phyloP scores from a whole-genome alignment of 2,113 vertebrate genomes.

The Cepphus grylle region DNA sequence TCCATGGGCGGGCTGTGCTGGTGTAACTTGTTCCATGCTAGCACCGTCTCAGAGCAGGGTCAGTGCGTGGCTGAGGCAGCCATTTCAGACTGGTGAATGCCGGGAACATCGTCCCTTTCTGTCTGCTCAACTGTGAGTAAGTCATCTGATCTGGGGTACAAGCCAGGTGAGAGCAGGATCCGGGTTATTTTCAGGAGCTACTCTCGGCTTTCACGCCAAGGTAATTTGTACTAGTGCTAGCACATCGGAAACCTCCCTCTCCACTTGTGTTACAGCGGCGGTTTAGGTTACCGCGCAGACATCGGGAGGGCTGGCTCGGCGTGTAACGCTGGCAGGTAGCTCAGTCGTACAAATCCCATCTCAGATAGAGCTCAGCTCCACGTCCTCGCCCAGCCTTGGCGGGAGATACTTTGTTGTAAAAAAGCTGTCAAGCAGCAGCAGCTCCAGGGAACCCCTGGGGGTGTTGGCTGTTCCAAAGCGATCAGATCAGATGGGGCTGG shows the following conservation, averaged over 20 bases:
- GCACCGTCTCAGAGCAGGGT: neutral
- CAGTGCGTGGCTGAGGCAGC: neutral
- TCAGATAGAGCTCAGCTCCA: neutral
- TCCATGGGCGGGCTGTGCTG: neutral
- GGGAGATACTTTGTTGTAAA: neutral
- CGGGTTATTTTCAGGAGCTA: constrained; percentile 32
- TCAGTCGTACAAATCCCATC: neutral
- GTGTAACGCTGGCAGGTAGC: neutral
- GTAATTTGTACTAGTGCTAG: constrained; percentile 18
- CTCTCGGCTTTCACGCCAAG: constrained; percentile 14
- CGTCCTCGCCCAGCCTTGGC: neutral
- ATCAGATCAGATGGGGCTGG: neutral
- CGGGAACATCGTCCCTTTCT: neutral
- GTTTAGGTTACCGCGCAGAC: neutral
- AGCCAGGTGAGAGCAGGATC: neutral
- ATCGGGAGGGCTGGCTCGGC: neutral
- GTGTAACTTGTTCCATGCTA: neutral
- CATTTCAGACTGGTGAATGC: neutral
- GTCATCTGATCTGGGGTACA: constrained; percentile 28
- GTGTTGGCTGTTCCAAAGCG: neutral
- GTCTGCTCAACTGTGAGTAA: constrained; percentile 36
- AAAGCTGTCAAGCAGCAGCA: neutral
- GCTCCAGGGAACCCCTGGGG: neutral
- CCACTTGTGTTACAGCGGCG: neutral
- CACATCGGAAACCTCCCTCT: neutral